Evolutionary conservation across 2,888 invertebrate genomes (phyloP).

Genomic region (Nomada ferruginata): DNA sequence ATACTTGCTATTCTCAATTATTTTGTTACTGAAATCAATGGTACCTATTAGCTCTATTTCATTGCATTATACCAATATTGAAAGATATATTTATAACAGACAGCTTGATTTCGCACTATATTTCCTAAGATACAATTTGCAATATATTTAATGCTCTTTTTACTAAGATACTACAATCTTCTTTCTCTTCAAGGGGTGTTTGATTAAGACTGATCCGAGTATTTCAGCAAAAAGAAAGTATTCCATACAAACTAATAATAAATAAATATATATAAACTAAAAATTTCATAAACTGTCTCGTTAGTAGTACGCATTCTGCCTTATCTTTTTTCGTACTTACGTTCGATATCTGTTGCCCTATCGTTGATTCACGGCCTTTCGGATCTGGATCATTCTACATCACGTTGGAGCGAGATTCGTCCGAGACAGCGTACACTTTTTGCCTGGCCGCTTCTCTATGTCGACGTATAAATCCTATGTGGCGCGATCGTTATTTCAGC

Average conservation of each 20-base stretch:
- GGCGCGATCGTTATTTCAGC: slow-evolving; percentile 68
- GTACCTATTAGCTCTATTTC: background rate
- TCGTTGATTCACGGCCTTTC: slow-evolving; percentile 16
- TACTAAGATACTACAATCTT: no score
- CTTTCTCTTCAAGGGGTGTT: no score
- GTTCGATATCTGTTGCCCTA: background rate
- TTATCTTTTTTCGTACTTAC: no score
- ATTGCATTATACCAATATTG: background rate
- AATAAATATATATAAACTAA: no score
- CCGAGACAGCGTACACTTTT: slow-evolving; percentile 49
- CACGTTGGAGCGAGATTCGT: slow-evolving; percentile 40
- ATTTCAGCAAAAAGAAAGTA: no score
- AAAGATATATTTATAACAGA: no score
- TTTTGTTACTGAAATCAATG: background rate
- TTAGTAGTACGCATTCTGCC: no score
- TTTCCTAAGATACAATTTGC: no score
- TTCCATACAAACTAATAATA: background rate
- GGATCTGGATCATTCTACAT: slow-evolving; percentile 29
- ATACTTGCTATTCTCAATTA: background rate
- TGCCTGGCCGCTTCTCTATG: slow-evolving; percentile 48
- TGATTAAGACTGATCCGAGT: no score
- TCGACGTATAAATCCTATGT: slow-evolving; percentile 60
- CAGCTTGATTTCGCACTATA: no score
- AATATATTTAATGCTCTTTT: no score
- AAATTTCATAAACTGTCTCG: background rate